phyloP scores from a whole-genome alignment of 2,888 invertebrate genomes.

The Pseudoips prasinana region DNA sequence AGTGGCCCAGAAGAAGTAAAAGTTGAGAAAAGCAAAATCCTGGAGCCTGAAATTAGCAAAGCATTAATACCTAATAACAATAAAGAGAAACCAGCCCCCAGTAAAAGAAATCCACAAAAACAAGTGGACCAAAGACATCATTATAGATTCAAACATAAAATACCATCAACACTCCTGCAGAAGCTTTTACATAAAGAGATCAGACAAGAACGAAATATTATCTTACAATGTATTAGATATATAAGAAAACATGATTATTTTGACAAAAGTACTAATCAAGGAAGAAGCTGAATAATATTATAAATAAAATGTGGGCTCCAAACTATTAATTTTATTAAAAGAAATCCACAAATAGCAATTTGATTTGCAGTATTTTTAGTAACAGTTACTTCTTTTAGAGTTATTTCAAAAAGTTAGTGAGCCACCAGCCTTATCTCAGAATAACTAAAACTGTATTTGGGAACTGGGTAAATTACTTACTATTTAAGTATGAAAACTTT shows the following conservation, averaged over 20 bases:
- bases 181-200: constrained; percentile 90
- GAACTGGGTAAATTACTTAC: too few species aligned
- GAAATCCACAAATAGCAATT: too few species aligned
- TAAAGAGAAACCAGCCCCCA: neutral
- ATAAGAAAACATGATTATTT: constrained; percentile 91
- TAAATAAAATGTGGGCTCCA: too few species aligned
- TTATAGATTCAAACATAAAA: constrained; percentile 40
- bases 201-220: constrained; percentile 91
- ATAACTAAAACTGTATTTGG: too few species aligned
- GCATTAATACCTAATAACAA: constrained; percentile 9
- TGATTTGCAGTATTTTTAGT: too few species aligned
- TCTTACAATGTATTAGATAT: constrained; percentile 92
- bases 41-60: constrained; percentile 21
- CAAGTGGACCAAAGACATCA: constrained; percentile 3
- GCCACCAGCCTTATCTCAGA: too few species aligned
- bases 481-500: too few species aligned
- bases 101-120: constrained; percentile 2
- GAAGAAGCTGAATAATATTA: too few species aligned
- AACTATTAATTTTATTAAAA: too few species aligned
- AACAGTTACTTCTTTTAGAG: too few species aligned
- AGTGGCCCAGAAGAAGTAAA: constrained; percentile 24
- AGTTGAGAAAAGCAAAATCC: constrained; percentile 24
- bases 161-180: constrained; percentile 84
- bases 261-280: constrained; percentile 44
- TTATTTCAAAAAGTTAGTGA: too few species aligned